A percentile compares a stretch with the other conserved stretches of the same genome.
Conservation (phyloP, 2,797 vertebrate species). For the Phrynocephalus vlangalii region DNA sequence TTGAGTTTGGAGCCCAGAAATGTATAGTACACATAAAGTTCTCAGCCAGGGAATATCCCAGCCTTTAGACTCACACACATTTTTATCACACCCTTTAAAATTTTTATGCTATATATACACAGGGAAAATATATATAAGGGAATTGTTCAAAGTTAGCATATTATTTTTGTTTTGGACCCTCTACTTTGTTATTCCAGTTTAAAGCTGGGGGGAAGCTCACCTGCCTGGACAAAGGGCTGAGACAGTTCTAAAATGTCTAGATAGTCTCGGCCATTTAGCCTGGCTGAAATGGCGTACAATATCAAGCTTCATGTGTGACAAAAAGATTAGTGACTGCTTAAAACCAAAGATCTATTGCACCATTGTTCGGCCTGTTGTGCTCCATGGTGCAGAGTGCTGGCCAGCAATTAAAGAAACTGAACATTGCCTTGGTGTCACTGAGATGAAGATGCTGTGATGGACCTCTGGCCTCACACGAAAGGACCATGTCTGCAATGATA, state of each 20-base stretch:
- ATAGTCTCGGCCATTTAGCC: not conserved
- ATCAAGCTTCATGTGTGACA: too few species aligned
- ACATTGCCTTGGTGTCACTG: too few species aligned
- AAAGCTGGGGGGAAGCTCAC: not conserved
- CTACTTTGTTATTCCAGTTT: slow-evolving; percentile 20
- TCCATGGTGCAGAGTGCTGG: too few species aligned
- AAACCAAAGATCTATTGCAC: too few species aligned
- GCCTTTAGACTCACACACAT: slow-evolving; percentile 9
- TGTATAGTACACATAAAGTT: slow-evolving; percentile 30
- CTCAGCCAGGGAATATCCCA: slow-evolving; percentile 19
- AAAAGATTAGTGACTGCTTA: too few species aligned
- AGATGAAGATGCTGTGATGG: too few species aligned
- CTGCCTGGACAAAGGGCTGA: not conserved
- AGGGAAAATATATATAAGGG: not conserved
- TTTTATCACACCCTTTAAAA: slow-evolving; percentile 16
- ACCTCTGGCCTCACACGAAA: too few species aligned
- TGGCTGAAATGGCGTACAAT: too few species aligned
- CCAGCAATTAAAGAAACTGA: too few species aligned
- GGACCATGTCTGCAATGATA: too few species aligned
- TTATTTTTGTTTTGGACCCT: slow-evolving; percentile 3
- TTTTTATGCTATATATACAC: slow-evolving; percentile 8
- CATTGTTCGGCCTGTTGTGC: too few species aligned
- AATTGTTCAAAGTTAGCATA: not conserved
- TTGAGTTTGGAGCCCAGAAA: not conserved
- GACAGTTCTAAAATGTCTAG: not conserved